A percentile compares a stretch with the other conserved stretches of the same genome.
Evolutionary conservation across 1,140 invertebrate species (phyloP).

Genomic region (Drosophila arizonae): DNA sequence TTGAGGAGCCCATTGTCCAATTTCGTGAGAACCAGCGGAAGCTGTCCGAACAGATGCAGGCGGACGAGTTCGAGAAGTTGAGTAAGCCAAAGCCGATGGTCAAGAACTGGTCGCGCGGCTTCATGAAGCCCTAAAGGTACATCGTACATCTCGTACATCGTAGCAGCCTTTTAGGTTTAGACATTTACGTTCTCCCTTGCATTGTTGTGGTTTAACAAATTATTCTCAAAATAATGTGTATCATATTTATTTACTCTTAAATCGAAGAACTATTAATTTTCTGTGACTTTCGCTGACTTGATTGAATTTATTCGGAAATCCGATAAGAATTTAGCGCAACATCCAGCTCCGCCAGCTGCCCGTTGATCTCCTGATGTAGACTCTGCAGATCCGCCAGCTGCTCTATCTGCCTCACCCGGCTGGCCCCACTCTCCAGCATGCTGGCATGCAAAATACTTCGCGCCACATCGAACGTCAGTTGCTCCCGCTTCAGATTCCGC

Average conservation of each 20-base stretch:
- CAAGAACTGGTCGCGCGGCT: conserved; percentile 71
- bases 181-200: conserved; percentile 22
- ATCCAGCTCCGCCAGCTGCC: conserved; percentile 9
- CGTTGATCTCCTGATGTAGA: conserved; percentile 20
- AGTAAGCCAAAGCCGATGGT: conserved; percentile 64
- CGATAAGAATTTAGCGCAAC: background rate
- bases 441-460: conserved; percentile 13
- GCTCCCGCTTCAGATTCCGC: conserved; percentile 31
- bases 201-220: conserved; percentile 28
- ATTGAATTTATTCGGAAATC: background rate
- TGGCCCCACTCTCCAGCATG: background rate
- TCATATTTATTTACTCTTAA: conserved; percentile 14
- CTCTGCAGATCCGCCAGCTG: conserved; percentile 8
- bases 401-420: background rate
- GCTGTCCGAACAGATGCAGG: conserved; percentile 87
- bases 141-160: background rate
- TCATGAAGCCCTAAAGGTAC: conserved; percentile 36
- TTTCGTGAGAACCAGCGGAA: conserved; percentile 94
- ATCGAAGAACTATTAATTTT: conserved; percentile 19
- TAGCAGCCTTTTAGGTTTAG: conserved; percentile 5
- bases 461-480: conserved; percentile 1
- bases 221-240: background rate
- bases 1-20: conserved; percentile 94
- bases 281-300: background rate
- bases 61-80: conserved; percentile 83